Evolutionary conservation across 2,888 invertebrate species (phyloP).

Genomic region (Melitaea athalia): DNA sequence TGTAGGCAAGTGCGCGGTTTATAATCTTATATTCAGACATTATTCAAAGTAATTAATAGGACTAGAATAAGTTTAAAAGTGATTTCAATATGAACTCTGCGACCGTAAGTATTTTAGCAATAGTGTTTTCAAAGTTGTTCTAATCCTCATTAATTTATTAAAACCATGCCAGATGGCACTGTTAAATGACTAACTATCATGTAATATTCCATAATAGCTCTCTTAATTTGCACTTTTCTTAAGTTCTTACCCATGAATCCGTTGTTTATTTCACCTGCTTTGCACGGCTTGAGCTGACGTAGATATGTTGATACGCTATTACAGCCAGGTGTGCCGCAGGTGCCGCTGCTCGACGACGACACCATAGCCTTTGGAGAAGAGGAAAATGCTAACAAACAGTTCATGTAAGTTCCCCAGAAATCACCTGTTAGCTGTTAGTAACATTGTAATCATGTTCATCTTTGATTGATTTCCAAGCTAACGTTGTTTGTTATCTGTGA

Average conservation of each 20-base stretch:
- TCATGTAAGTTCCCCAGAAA: slow-evolving; percentile 64
- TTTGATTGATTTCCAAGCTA: too few species aligned
- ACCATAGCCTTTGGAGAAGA: slow-evolving; percentile 94
- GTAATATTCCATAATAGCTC: slow-evolving; percentile 31
- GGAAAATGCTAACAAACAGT: slow-evolving; percentile 82
- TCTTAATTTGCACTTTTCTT: slow-evolving; percentile 48
- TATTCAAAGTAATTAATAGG: background rate
- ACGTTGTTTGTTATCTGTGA: too few species aligned
- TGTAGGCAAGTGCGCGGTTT: background rate
- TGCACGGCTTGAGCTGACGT: slow-evolving; percentile 77
- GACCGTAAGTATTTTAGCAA: slow-evolving; percentile 62
- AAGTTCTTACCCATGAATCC: slow-evolving; percentile 1
- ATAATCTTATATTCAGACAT: background rate
- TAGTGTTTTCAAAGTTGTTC: background rate
- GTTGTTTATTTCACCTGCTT: slow-evolving; percentile 51
- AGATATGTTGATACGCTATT: slow-evolving; percentile 64
- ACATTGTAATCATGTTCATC: background rate
- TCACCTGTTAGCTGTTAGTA: background rate
- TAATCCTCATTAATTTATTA: background rate
- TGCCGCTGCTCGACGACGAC: slow-evolving; percentile 93
- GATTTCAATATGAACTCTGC: slow-evolving; percentile 69
- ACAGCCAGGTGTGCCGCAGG: slow-evolving; percentile 85
- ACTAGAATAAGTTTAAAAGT: background rate
- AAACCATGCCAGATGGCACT: slow-evolving; percentile 9
- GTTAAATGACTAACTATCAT: slow-evolving; percentile 6